These are phyloP conservation scores for Monopis laevigella DNA, from an alignment of 2,888 invertebrate species.

Conservation along the genomic window DNA sequence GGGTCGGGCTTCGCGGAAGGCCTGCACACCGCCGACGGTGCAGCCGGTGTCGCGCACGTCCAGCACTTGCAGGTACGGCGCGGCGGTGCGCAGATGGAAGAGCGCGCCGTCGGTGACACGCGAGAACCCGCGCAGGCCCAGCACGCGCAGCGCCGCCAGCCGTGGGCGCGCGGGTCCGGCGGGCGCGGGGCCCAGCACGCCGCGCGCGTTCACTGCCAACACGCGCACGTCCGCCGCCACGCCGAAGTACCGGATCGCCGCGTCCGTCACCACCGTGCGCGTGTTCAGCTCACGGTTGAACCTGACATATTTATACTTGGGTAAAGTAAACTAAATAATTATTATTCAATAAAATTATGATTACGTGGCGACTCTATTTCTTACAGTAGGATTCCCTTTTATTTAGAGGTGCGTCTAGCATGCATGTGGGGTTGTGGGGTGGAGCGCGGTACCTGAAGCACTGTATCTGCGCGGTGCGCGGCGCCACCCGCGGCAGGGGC, in stretches of 20 bases:
- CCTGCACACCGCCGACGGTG: slow-evolving; percentile 66
- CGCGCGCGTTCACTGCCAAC: slow-evolving; percentile 32
- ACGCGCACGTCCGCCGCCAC: slow-evolving; percentile 37
- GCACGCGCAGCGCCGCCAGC: slow-evolving; percentile 52
- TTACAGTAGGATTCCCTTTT: neutral
- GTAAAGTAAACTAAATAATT: neutral
- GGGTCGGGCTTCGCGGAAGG: slow-evolving; percentile 68
- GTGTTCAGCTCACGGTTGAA: slow-evolving; percentile 22
- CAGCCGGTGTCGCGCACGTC: slow-evolving; percentile 76
- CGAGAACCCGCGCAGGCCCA: slow-evolving; percentile 68
- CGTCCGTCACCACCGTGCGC: slow-evolving; percentile 35
- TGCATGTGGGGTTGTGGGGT: neutral
- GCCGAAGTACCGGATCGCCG: slow-evolving; percentile 40
- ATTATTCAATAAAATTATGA: neutral
- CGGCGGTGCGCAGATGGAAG: slow-evolving; percentile 67
- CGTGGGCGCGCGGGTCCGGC: slow-evolving; percentile 29
- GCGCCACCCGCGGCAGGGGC: too few species aligned
- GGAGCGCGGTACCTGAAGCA: slow-evolving; percentile 14
- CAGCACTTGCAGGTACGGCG: slow-evolving; percentile 64
- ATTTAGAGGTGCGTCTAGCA: neutral
- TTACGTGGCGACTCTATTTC: neutral
- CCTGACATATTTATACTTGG: neutral
- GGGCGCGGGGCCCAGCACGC: slow-evolving; percentile 16
- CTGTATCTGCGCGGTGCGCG: slow-evolving; percentile 27
- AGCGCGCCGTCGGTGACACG: slow-evolving; percentile 71